Evolutionary conservation across 2,888 invertebrate species (phyloP).

Genomic region (Mantis religiosa): DNA sequence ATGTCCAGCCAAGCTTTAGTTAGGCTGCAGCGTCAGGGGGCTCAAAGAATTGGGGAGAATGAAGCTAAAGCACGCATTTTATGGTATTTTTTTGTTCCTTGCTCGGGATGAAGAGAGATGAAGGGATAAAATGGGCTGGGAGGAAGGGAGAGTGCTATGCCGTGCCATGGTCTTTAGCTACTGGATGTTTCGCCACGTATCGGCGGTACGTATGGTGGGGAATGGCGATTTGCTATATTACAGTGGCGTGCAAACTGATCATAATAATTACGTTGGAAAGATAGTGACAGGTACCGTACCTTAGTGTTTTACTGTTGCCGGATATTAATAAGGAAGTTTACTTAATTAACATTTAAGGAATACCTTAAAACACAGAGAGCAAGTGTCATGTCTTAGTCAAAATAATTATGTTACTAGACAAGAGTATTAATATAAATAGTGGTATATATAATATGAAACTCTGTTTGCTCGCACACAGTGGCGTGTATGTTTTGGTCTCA

Average conservation of each 20-base stretch:
- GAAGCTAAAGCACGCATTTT: slow-evolving; percentile 17
- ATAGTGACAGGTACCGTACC: no score
- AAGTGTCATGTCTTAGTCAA: no score
- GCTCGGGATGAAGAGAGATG: slow-evolving; percentile 2
- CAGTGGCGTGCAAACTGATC: not conserved
- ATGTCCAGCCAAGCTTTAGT: slow-evolving; percentile 4
- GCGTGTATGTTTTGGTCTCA: no score
- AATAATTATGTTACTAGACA: no score
- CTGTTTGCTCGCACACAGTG: no score
- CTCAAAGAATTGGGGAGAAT: not conserved
- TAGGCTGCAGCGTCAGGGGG: slow-evolving; percentile 5
- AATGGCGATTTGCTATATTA: not conserved
- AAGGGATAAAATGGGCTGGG: slow-evolving; percentile 5
- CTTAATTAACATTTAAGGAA: no score
- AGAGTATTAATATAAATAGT: no score
- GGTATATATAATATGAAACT: no score
- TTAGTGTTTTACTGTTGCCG: no score
- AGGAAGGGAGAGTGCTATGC: not conserved
- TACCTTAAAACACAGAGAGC: no score
- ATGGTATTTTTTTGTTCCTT: slow-evolving; percentile 13
- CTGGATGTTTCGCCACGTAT: slow-evolving; percentile 16
- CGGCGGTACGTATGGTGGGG: not conserved
- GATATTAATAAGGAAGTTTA: no score
- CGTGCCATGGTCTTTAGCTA: not conserved
- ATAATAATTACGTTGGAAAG: not conserved